phyloP scores from a whole-genome alignment of 1,140 invertebrate genomes.

The Drosophila pallidifrons region DNA sequence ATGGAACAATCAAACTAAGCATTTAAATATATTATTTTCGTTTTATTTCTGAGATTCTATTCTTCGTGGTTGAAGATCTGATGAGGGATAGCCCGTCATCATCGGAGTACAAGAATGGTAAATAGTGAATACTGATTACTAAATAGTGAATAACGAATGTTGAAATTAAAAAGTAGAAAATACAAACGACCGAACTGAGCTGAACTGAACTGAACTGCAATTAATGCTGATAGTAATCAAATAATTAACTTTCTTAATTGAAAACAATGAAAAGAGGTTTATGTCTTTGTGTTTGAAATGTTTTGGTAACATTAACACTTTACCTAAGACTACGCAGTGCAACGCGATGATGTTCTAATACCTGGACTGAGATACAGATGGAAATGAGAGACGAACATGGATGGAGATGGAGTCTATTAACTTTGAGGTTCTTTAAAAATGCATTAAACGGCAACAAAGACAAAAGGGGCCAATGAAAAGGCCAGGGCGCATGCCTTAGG shows the following conservation, averaged over 20 bases:
- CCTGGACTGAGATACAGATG: constrained; percentile 15
- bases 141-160: constrained; percentile 30
- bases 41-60: constrained; percentile 36
- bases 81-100: constrained; percentile 53
- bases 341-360: constrained; percentile 21
- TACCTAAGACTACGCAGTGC: constrained; percentile 34
- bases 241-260: constrained; percentile 84
- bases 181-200: neutral
- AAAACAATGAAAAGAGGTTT: constrained; percentile 80
- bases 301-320: constrained; percentile 83
- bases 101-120: constrained; percentile 26
- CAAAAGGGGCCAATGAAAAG: constrained; percentile 43
- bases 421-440: constrained; percentile 73
- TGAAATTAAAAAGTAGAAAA: constrained; percentile 15
- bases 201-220: constrained; percentile 53
- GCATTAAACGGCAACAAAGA: constrained; percentile 63
- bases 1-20: constrained; percentile 36
- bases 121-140: constrained; percentile 15
- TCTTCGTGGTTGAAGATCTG: constrained; percentile 12
- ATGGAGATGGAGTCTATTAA: constrained; percentile 64
- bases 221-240: constrained; percentile 81
- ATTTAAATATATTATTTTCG: constrained; percentile 61
- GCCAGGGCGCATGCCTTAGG: constrained; percentile 25
- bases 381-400: constrained; percentile 4
- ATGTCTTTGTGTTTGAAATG: constrained; percentile 54